These are phyloP conservation scores for Bombus cullumanus DNA, from an alignment of 1,140 invertebrate genomes.

Conservation along the genomic window DNA sequence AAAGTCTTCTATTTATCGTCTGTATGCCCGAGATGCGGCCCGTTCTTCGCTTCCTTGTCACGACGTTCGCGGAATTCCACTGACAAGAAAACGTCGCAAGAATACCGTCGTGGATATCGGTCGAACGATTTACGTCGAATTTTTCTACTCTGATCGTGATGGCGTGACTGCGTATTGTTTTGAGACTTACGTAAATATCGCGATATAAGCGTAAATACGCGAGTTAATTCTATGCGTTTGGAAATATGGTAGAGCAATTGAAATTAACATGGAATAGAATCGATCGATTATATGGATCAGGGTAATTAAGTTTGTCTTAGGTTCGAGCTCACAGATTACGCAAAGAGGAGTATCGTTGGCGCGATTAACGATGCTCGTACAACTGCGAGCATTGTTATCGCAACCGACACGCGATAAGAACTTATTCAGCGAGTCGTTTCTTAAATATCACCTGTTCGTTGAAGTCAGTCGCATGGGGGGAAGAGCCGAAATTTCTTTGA, in stretches of 20 bases:
- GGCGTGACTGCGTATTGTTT: background rate
- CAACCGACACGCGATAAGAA: background rate
- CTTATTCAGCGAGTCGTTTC: background rate
- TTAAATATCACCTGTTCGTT: background rate
- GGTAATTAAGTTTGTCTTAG: background rate
- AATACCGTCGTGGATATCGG: background rate
- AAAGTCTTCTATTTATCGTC: conserved; percentile 43
- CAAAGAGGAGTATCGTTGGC: background rate
- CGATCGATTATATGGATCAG: too few species aligned
- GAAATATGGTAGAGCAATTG: too few species aligned
- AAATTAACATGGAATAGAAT: too few species aligned
- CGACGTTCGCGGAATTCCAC: conserved; percentile 34
- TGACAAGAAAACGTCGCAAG: background rate
- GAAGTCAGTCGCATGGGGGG: background rate
- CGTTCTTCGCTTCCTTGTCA: conserved; percentile 56
- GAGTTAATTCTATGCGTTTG: too few species aligned
- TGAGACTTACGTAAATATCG: background rate
- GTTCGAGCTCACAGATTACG: background rate
- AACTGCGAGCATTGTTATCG: too few species aligned
- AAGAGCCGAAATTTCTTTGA: background rate
- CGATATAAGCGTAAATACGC: too few species aligned
- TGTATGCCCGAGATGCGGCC: background rate
- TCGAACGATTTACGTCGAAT: background rate
- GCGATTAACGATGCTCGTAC: background rate
- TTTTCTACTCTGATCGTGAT: background rate